Evolutionary conservation across 2,797 vertebrate species (phyloP).

Genomic region (Diplodus puntazzo): DNA sequence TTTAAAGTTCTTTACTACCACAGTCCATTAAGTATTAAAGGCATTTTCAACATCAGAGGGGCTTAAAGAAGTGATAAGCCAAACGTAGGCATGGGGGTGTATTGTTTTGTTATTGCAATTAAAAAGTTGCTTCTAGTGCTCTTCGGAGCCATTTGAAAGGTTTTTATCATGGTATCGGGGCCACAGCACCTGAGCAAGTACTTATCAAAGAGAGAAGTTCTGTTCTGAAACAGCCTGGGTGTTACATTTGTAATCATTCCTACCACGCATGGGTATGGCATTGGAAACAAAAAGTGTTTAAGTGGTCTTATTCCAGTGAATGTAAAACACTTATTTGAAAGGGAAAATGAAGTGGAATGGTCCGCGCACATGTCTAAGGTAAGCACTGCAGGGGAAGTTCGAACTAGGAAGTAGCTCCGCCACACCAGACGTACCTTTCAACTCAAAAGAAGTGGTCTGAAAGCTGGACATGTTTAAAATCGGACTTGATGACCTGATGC

Average conservation of each 20-base stretch:
- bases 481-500: not conserved
- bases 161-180: conserved; percentile 35
- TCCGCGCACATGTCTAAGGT: not conserved
- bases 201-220: conserved; percentile 26
- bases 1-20: conserved; percentile 36
- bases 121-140: conserved; percentile 36
- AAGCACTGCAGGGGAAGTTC: too few species aligned
- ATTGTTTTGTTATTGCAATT: conserved; percentile 38
- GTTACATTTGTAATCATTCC: conserved; percentile 15
- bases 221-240: conserved; percentile 1
- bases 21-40: conserved; percentile 44
- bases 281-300: not conserved
- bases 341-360: not conserved
- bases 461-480: not conserved
- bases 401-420: not conserved
- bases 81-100: conserved; percentile 16
- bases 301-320: conserved; percentile 12
- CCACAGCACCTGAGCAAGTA: conserved; percentile 13
- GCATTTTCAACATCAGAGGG: conserved; percentile 32
- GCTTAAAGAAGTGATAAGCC: conserved; percentile 17
- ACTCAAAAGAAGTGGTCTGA: not conserved
- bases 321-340: conserved; percentile 6
- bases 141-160: conserved; percentile 35
- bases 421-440: not conserved
- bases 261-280: too few species aligned